Evolutionary conservation across 2,113 vertebrate genomes (phyloP).

Genomic region (Potamarius usumacintae): DNA sequence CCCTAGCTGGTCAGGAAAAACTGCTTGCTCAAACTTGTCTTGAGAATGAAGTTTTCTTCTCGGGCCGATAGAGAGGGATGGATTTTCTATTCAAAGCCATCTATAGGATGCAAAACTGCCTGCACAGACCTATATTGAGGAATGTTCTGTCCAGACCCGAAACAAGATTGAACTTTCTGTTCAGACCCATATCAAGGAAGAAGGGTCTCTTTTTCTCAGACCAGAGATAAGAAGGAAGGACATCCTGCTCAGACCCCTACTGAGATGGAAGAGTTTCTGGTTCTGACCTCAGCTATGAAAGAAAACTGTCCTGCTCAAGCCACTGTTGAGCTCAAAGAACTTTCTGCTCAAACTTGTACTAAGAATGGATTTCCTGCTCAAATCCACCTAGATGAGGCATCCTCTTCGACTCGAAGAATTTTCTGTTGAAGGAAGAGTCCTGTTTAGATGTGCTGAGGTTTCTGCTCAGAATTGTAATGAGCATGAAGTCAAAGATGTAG

Average conservation of each 20-base stretch:
- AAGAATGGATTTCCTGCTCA: neutral
- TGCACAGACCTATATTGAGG: neutral
- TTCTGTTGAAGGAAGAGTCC: neutral
- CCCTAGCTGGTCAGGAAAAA: neutral
- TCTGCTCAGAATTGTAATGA: neutral
- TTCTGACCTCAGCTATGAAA: neutral
- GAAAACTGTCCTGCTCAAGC: neutral
- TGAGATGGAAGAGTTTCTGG: neutral
- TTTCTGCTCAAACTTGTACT: neutral
- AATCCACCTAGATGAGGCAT: neutral
- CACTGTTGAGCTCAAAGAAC: neutral
- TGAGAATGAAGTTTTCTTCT: neutral
- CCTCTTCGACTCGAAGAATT: no score
- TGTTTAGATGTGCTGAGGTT: neutral
- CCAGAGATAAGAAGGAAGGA: neutral
- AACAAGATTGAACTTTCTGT: no score
- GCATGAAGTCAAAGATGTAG: neutral
- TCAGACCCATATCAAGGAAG: neutral
- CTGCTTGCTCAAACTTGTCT: neutral
- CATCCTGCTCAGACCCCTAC: neutral
- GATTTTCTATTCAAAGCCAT: neutral
- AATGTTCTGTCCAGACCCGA: neutral
- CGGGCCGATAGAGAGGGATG: neutral
- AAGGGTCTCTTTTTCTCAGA: neutral
- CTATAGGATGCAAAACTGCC: neutral